A percentile compares a stretch with the other conserved stretches of the same genome.
These are phyloP conservation scores for Nothocercus nigrocapillus DNA, from an alignment of 2,113 vertebrate genomes.

Conservation along the genomic window DNA sequence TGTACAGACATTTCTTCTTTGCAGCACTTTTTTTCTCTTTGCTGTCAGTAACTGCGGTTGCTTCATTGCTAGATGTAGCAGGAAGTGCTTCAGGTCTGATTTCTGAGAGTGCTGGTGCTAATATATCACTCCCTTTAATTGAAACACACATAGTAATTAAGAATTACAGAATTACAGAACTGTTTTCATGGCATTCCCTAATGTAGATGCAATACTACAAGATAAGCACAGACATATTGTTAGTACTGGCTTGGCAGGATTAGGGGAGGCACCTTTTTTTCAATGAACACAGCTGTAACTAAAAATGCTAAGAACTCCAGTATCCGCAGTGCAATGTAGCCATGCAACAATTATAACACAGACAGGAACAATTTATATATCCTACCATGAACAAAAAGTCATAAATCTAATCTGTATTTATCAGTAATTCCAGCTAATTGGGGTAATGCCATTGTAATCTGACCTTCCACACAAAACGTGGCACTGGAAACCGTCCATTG, in stretches of 20 bases:
- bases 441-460: not conserved
- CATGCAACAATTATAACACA: not conserved
- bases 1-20: constrained; percentile 98
- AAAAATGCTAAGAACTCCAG: not conserved
- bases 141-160: constrained; percentile 3
- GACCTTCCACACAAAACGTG: not conserved
- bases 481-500: not conserved
- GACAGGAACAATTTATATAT: not conserved
- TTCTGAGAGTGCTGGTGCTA: constrained; percentile 86
- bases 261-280: not conserved
- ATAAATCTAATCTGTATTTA: not conserved
- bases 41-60: constrained; percentile 78
- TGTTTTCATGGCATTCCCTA: not conserved
- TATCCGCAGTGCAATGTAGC: not conserved
- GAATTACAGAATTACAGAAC: not conserved
- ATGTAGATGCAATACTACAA: not conserved
- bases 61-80: constrained; percentile 81
- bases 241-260: not conserved
- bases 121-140: constrained; percentile 83
- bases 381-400: not conserved
- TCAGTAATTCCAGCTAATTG: not conserved
- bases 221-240: not conserved
- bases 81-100: constrained; percentile 84
- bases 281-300: not conserved
- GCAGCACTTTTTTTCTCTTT: constrained; percentile 91